These are phyloP conservation scores for Podarcis lilfordi DNA, from an alignment of 2,797 vertebrate species.

Conservation along the genomic window DNA sequence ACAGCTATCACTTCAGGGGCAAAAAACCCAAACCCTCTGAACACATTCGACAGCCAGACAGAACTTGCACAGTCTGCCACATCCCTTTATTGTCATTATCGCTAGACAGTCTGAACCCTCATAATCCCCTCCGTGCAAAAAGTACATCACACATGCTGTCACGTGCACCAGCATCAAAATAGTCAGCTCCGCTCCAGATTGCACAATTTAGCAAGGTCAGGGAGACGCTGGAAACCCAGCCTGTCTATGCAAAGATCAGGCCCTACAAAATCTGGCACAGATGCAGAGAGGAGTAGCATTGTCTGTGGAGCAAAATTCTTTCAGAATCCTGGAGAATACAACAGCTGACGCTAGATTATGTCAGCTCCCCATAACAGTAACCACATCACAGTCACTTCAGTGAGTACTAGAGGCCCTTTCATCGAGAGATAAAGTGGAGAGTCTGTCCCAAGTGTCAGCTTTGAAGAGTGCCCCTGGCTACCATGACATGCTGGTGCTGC, in stretches of 20 bases:
- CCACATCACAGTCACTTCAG: neutral
- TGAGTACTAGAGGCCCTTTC: neutral
- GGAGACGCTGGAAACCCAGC: neutral
- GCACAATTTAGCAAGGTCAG: neutral
- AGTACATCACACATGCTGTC: neutral
- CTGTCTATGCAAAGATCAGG: neutral
- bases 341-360: too few relatives aligned
- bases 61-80: neutral
- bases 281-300: neutral
- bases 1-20: neutral
- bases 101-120: neutral
- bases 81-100: too few relatives aligned
- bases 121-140: neutral
- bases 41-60: neutral
- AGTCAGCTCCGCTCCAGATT: neutral
- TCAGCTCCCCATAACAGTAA: neutral
- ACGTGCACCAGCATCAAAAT: too few relatives aligned
- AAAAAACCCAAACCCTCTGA: neutral
- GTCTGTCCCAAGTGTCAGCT: neutral
- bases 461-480: neutral
- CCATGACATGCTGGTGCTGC: neutral
- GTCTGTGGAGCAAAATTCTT: too few relatives aligned
- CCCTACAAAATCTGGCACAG: neutral
- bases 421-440: neutral
- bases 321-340: neutral